These are phyloP conservation scores for Matsumyia berberina DNA, from an alignment of 2,888 invertebrate genomes.

Conservation along the genomic window DNA sequence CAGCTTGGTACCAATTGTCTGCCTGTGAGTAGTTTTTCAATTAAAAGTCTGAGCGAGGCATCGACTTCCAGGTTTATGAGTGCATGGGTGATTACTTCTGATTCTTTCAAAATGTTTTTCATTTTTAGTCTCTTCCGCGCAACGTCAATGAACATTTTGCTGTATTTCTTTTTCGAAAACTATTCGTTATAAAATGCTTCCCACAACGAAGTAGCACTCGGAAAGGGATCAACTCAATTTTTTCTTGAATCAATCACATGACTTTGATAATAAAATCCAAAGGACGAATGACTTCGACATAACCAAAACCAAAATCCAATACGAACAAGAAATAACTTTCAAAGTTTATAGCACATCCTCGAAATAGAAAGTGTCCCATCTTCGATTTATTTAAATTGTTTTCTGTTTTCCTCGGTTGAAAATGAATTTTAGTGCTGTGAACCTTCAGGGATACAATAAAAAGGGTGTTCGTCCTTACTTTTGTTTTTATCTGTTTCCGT, in stretches of 20 bases:
- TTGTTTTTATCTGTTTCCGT: not conserved
- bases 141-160: too few species aligned
- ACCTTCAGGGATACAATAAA: not conserved
- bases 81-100: too few species aligned
- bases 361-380: constrained; percentile 8
- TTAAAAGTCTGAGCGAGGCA: too few species aligned
- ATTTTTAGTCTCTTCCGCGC: too few species aligned
- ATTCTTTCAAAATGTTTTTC: too few species aligned
- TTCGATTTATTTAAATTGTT: constrained; percentile 17
- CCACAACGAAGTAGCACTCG: too few species aligned
- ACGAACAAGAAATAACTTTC: constrained; percentile 9
- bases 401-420: not conserved
- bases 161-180: too few species aligned
- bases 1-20: too few species aligned
- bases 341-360: constrained; percentile 1
- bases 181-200: too few species aligned
- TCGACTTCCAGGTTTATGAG: too few species aligned
- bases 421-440: not conserved
- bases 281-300: not conserved
- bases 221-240: too few species aligned
- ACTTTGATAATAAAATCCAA: not conserved
- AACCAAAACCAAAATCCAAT: not conserved
- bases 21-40: too few species aligned
- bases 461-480: constrained; percentile 3
- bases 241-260: not conserved